Conservation (phyloP, 2,797 vertebrate genomes). For the Intellagama lesueurii region DNA sequence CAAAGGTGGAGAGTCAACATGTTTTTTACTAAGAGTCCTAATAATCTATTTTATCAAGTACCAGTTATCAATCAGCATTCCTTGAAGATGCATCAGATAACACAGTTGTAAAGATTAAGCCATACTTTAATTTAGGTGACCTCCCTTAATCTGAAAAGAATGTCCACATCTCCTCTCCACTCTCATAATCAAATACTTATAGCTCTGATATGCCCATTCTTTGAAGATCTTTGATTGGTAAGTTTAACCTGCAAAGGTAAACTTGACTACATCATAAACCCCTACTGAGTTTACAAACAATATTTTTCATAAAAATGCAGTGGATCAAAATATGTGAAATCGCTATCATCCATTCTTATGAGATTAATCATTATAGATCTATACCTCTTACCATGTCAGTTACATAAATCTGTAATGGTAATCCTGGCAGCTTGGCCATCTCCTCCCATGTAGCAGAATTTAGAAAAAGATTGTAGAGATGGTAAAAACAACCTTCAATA, state of each 20-base stretch:
- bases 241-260: neutral
- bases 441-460: neutral
- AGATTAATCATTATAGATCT: neutral
- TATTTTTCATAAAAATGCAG: neutral
- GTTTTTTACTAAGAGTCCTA: slow-evolving; percentile 32
- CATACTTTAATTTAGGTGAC: neutral
- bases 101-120: neutral
- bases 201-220: neutral
- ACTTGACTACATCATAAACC: slow-evolving; percentile 11
- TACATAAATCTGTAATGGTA: neutral
- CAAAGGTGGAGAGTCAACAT: neutral
- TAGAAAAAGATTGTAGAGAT: slow-evolving; percentile 11
- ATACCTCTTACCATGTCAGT: neutral
- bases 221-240: neutral
- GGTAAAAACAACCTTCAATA: slow-evolving; percentile 21
- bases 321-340: slow-evolving; percentile 11
- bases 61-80: slow-evolving; percentile 11
- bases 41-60: slow-evolving; percentile 15
- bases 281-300: neutral
- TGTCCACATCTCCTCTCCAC: neutral
- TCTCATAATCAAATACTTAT: neutral
- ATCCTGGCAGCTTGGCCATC: neutral
- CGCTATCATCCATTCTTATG: neutral
- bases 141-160: neutral
- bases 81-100: slow-evolving; percentile 1